These are phyloP conservation scores for Diaperis boleti DNA, from an alignment of 2,888 invertebrate species.

Conservation along the genomic window DNA sequence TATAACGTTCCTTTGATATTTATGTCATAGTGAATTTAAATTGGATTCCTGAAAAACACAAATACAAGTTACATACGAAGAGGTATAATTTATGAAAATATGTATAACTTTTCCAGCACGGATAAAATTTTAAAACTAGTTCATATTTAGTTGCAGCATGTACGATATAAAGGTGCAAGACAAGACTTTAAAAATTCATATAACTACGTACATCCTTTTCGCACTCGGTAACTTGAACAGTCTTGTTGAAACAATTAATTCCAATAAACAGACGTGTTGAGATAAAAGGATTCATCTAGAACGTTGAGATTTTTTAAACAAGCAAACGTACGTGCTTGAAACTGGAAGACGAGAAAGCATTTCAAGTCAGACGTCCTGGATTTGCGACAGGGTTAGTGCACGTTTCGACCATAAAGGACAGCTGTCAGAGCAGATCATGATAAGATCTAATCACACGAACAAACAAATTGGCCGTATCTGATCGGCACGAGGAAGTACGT, in stretches of 20 bases:
- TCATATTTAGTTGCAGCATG: no score
- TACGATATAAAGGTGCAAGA: no score
- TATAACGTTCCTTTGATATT: no score
- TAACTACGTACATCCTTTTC: no score
- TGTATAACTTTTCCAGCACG: no score
- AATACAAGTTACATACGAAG: no score
- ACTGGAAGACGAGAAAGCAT: neutral
- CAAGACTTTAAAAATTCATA: no score
- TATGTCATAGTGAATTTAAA: no score
- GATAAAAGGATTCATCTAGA: neutral
- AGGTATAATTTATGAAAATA: no score
- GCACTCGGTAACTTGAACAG: no score
- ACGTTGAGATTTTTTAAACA: neutral
- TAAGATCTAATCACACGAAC: conserved; percentile 19
- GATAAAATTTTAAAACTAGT: no score
- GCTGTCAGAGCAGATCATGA: conserved; percentile 25
- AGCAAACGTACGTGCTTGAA: neutral
- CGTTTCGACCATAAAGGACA: conserved; percentile 21
- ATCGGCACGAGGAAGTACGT: conserved; percentile 7
- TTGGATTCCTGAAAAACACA: no score
- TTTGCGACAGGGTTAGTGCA: conserved; percentile 16
- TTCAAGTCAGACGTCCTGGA: neutral
- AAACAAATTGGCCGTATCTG: conserved; percentile 27
- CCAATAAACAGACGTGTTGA: neutral
- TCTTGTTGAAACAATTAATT: neutral